These are phyloP conservation scores for Protula sp. DNA, from an alignment of 2,888 invertebrate species.

Conservation along the genomic window DNA sequence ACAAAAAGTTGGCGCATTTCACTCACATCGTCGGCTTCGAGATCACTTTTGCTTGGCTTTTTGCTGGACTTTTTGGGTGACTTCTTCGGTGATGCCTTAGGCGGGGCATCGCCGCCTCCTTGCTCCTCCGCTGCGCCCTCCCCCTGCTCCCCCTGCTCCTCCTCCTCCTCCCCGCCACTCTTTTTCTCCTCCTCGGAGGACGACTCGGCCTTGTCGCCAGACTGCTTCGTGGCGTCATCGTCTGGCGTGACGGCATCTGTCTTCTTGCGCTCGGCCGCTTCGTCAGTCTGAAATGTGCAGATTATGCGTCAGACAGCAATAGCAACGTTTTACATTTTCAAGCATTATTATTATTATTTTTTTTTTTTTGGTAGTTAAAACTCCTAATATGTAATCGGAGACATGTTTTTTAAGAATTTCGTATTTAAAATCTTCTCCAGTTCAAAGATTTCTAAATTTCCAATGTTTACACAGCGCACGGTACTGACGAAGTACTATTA, in stretches of 20 bases:
- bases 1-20: too few relatives aligned
- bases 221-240: conserved; percentile 27
- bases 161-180: conserved; percentile 16
- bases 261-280: conserved; percentile 36
- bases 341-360: not conserved
- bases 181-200: conserved; percentile 10
- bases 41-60: conserved; percentile 14
- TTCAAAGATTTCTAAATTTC: too few relatives aligned
- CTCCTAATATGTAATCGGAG: too few relatives aligned
- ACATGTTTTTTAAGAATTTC: too few relatives aligned
- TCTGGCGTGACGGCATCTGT: conserved; percentile 44
- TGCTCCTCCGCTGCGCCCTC: conserved; percentile 14
- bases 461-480: too few relatives aligned
- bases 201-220: conserved; percentile 19
- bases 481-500: too few relatives aligned
- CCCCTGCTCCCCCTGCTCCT: conserved; percentile 10
- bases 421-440: too few relatives aligned
- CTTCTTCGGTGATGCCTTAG: too few relatives aligned
- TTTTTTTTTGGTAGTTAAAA: too few relatives aligned
- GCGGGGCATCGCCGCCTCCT: conserved; percentile 12
- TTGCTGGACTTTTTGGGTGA: conserved; percentile 4
- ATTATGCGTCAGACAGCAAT: not conserved
- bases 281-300: conserved; percentile 19
- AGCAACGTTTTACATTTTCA: not conserved
- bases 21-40: conserved; percentile 18